These are phyloP conservation scores for Helarctos malayanus DNA, from an alignment of 2,797 vertebrate species.

Conservation along the genomic window DNA sequence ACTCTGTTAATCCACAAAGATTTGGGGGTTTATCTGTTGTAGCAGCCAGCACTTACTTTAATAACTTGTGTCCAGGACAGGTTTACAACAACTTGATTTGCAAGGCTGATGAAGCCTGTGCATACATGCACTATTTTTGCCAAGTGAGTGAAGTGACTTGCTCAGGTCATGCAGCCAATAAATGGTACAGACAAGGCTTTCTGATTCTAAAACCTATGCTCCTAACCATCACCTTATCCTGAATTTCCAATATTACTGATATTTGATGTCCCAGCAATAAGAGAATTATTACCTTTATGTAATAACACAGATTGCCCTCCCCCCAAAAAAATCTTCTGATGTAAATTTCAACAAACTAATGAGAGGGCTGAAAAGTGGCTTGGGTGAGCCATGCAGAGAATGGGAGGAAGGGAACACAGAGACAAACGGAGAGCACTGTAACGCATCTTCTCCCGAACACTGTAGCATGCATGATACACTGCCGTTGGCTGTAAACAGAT, in stretches of 20 bases:
- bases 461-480: not conserved
- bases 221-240: not conserved
- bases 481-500: not conserved
- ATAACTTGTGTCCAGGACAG: not conserved
- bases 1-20: not conserved
- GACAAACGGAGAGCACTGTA: not conserved
- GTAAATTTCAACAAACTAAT: conserved; percentile 8
- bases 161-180: not conserved
- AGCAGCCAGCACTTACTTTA: not conserved
- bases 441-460: not conserved
- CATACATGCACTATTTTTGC: not conserved
- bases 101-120: not conserved
- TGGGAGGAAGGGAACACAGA: not conserved
- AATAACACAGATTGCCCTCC: not conserved
- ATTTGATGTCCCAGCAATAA: not conserved
- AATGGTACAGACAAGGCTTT: not conserved
- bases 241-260: not conserved
- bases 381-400: not conserved
- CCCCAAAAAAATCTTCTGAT: not conserved
- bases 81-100: not conserved
- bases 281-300: not conserved
- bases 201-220: not conserved
- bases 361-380: not conserved
- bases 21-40: not conserved
- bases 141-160: not conserved